Evolutionary conservation across 1,140 invertebrate species (phyloP), one percentile per base, ranked within the genome.

Genomic region (Drosophila jambulina): DNA sequence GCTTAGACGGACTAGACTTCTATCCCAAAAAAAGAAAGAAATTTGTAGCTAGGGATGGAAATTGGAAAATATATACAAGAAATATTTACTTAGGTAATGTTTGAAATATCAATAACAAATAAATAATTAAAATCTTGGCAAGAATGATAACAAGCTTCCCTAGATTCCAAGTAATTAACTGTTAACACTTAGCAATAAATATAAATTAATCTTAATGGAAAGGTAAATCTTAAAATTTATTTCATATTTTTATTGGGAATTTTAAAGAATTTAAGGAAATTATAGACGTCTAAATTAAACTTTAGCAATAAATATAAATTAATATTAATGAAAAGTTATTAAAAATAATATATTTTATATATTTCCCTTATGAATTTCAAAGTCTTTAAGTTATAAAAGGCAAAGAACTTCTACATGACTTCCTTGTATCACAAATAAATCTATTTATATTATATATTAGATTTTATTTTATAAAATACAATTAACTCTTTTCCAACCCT

Each of bases 1-100:
- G 59, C 45, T 42, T 36, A 45, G 56, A 75, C 48, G 49, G 43
- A 59, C 43, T 71, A 69, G 67, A 69, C 64, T 32, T 25, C 13
- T 68, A 71, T 23, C 15, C 42, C 21, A 36, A 49, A 49, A 43
- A 51, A 51, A 32, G 17, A 19, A 32, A 32, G 0, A 19, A 49
- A 27, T 4, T 49, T 32, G 0, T 8, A 25, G 3, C 42, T 23
- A 71, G 68, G 68, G 63, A 68, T 32, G 62, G 42, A 15, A 15
- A 13, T 38, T 3, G 21, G 4, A 3, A 13, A 7, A 19, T 4
- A n/a, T 19, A 3, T 10, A 27, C 9, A 9, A n/a, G 13, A 49
- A n/a, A 6, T 25, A 25, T 46, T 15, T 15, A 1, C 1, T 23
- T 1, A n/a, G 8, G 17, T 4, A n/a, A n/a, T 10, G 19, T 10